phyloP scores from a whole-genome alignment of 2,888 invertebrate genomes.

The Sesamia inferens region DNA sequence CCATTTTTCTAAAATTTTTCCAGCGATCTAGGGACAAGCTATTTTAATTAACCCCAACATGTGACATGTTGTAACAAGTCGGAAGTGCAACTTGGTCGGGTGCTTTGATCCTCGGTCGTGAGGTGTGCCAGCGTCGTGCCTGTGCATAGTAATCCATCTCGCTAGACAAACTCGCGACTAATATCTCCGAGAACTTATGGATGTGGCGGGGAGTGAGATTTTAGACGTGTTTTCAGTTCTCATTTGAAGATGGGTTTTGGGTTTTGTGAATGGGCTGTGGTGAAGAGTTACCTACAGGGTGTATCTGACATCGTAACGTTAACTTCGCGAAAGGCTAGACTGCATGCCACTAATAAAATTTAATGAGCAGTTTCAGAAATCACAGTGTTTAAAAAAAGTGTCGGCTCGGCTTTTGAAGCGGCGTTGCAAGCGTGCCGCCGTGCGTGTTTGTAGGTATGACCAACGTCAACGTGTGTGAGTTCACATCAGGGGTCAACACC shows the following conservation, averaged over 20 bases:
- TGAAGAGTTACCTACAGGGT: neutral
- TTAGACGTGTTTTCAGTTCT: conserved; percentile 23
- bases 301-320: no score
- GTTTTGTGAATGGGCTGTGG: neutral
- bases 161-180: conserved; percentile 70
- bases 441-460: no score
- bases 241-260: conserved; percentile 21
- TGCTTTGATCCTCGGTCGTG: conserved; percentile 73
- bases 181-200: conserved; percentile 59
- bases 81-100: conserved; percentile 71
- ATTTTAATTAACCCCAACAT: conserved; percentile 66
- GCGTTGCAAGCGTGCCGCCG: no score
- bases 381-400: no score
- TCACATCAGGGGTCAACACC: no score
- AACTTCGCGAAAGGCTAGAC: no score
- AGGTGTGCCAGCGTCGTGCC: conserved; percentile 77
- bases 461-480: no score
- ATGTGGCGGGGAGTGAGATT: conserved; percentile 17
- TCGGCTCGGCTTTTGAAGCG: no score
- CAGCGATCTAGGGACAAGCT: conserved; percentile 34
- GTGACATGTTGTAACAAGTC: conserved; percentile 65
- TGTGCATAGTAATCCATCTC: conserved; percentile 80
- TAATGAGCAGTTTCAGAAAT: no score
- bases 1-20: conserved; percentile 42
- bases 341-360: no score